phyloP scores from a whole-genome alignment of 2,113 vertebrate species.

The Leptobrachium ailaonicum region DNA sequence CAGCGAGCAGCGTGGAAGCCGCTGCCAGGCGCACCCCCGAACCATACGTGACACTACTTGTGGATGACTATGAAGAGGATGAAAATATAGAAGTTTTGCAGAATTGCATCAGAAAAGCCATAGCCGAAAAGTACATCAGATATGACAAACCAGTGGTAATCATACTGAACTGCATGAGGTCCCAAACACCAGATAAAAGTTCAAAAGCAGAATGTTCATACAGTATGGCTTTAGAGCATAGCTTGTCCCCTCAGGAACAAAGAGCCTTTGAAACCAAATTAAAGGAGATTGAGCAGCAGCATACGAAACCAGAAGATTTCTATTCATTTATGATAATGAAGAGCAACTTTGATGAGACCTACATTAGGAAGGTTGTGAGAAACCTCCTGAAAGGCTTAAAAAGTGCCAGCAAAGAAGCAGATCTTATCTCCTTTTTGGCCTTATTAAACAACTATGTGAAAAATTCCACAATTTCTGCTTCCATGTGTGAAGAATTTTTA shows the following conservation, averaged over 20 bases:
- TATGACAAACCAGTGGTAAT: conserved; percentile 69
- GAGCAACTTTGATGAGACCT: conserved; percentile 68
- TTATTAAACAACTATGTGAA: conserved; percentile 71
- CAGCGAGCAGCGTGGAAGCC: too few relatives aligned
- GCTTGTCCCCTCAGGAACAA: conserved; percentile 70
- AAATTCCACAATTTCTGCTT: conserved; percentile 69
- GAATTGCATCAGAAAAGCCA: conserved; percentile 64
- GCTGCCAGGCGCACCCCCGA: too few relatives aligned
- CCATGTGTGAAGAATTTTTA: conserved; percentile 76
- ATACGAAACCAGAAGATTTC: conserved; percentile 73
- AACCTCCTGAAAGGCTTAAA: conserved; percentile 73
- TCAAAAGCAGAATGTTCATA: conserved; percentile 49
- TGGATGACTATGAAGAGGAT: conserved; percentile 78
- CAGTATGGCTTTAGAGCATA: conserved; percentile 60
- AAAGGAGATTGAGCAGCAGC: conserved; percentile 68
- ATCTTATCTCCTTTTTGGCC: conserved; percentile 75
- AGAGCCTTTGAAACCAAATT: conserved; percentile 73
- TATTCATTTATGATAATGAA: conserved; percentile 88
- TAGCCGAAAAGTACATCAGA: conserved; percentile 57
- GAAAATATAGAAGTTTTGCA: conserved; percentile 68
- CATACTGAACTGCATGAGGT: conserved; percentile 81
- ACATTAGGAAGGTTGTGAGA: conserved; percentile 73
- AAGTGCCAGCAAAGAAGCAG: conserved; percentile 60
- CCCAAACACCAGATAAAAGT: conserved; percentile 66
- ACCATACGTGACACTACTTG: too few relatives aligned